phyloP scores from a whole-genome alignment of 1,140 invertebrate genomes.

The Drosophila aff. region DNA sequence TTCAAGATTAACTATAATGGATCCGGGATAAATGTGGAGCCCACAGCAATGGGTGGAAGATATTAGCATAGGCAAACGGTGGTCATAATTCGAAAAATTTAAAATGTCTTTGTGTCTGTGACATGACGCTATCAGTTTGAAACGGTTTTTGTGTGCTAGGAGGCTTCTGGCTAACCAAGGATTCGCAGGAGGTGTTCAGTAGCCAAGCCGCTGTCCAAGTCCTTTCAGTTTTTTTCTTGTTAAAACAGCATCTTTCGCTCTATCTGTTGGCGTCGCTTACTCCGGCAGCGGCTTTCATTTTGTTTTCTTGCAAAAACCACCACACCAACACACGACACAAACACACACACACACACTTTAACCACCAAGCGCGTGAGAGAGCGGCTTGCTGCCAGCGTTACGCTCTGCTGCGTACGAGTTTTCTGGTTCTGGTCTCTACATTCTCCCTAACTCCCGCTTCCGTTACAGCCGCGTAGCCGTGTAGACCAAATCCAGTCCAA shows the following conservation, averaged over 20 bases:
- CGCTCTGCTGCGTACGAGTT: slow-evolving; percentile 64
- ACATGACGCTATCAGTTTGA: slow-evolving; percentile 71
- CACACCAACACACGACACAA: slow-evolving; percentile 43
- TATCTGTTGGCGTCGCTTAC: slow-evolving; percentile 54
- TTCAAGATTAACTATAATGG: neutral
- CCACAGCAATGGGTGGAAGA: neutral
- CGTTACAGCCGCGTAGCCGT: slow-evolving; percentile 47
- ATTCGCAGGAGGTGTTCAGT: neutral
- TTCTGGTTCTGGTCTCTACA: slow-evolving; percentile 48
- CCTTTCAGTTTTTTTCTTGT: neutral
- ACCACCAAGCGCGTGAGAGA: slow-evolving; percentile 49
- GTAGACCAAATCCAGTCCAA: slow-evolving; percentile 36
- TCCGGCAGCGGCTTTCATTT: slow-evolving; percentile 72
- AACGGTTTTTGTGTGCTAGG: slow-evolving; percentile 23
- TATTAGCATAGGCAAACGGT: neutral
- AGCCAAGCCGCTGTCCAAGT: neutral
- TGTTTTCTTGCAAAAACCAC: slow-evolving; percentile 81
- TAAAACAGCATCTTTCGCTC: slow-evolving; percentile 12
- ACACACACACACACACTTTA: slow-evolving; percentile 33
- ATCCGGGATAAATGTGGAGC: neutral
- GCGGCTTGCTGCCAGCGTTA: slow-evolving; percentile 38
- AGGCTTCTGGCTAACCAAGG: neutral
- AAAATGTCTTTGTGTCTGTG: slow-evolving; percentile 39
- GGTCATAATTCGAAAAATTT: slow-evolving; percentile 15
- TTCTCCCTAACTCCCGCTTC: slow-evolving; percentile 33